These are phyloP conservation scores for Notolabrus celidotus DNA, from an alignment of 2,797 vertebrate genomes.

Conservation along the genomic window DNA sequence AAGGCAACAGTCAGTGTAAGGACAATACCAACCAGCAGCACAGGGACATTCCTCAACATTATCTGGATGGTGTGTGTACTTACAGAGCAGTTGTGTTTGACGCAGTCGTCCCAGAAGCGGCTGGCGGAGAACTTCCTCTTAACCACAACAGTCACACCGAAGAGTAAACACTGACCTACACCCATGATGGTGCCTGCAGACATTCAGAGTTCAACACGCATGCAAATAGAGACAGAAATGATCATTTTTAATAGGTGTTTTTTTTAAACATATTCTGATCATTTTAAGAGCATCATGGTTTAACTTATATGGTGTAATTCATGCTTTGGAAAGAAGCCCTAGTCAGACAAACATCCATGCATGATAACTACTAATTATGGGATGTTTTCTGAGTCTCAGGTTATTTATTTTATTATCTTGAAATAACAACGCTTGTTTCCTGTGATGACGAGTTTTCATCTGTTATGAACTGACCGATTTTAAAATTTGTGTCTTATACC, in stretches of 20 bases:
- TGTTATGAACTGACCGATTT: too few relatives aligned
- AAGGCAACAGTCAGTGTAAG: too few relatives aligned
- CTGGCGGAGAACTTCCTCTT: slow-evolving; percentile 92
- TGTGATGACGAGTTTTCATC: too few relatives aligned
- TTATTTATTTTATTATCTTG: too few relatives aligned
- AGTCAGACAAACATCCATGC: too few relatives aligned
- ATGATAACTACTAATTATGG: too few relatives aligned
- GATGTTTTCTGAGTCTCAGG: too few relatives aligned
- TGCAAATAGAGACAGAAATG: too few relatives aligned
- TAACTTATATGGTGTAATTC: not conserved
- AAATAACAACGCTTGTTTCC: too few relatives aligned
- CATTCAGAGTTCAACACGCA: slow-evolving; percentile 3
- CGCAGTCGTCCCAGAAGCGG: slow-evolving; percentile 92
- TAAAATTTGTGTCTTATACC: too few relatives aligned
- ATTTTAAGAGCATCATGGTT: not conserved
- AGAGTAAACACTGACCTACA: slow-evolving; percentile 91
- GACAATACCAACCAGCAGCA: not conserved
- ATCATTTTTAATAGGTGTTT: too few relatives aligned
- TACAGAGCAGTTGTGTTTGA: slow-evolving; percentile 91
- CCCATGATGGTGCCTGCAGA: slow-evolving; percentile 91
- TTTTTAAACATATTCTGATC: not conserved
- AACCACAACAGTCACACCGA: slow-evolving; percentile 90
- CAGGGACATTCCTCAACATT: not conserved
- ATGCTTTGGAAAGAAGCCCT: too few relatives aligned
- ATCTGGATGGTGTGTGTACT: slow-evolving; percentile 55